phyloP scores from a whole-genome alignment of 2,797 vertebrate species.

The Aselliscus stoliczkanus region DNA sequence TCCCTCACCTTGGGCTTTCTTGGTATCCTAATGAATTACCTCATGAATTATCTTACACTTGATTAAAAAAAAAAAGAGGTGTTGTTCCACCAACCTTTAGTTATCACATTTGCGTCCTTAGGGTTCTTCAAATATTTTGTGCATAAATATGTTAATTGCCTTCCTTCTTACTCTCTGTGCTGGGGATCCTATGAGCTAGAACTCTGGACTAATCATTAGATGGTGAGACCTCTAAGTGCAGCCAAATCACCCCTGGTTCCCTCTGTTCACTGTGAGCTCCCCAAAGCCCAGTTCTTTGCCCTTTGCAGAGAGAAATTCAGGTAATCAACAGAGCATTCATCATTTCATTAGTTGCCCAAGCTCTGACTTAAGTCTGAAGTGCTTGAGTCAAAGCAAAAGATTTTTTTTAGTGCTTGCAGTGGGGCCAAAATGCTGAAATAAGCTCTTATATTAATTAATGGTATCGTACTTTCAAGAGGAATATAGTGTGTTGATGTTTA shows the following conservation, averaged over 20 bases:
- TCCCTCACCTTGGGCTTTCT: conserved; percentile 71
- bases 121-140: conserved; percentile 77
- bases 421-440: conserved; percentile 61
- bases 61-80: conserved; percentile 54
- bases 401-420: background rate
- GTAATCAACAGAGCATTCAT: background rate
- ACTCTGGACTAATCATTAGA: conserved; percentile 73
- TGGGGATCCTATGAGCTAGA: conserved; percentile 67
- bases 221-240: conserved; percentile 73
- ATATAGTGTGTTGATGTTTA: conserved; percentile 74
- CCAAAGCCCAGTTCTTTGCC: conserved; percentile 32
- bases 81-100: conserved; percentile 71
- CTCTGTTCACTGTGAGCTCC: background rate
- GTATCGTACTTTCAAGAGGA: conserved; percentile 51
- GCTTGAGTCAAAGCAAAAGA: conserved; percentile 35
- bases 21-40: conserved; percentile 74
- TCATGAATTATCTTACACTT: conserved; percentile 71
- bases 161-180: conserved; percentile 60
- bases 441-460: conserved; percentile 69
- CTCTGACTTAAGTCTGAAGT: conserved; percentile 10
- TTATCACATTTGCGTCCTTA: conserved; percentile 76
- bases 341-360: background rate
- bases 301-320: conserved; percentile 21
- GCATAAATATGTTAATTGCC: conserved; percentile 67
- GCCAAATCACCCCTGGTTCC: conserved; percentile 49